Evolutionary conservation across 1,140 invertebrate genomes (phyloP).

Genomic region (Drosophila insularis): DNA sequence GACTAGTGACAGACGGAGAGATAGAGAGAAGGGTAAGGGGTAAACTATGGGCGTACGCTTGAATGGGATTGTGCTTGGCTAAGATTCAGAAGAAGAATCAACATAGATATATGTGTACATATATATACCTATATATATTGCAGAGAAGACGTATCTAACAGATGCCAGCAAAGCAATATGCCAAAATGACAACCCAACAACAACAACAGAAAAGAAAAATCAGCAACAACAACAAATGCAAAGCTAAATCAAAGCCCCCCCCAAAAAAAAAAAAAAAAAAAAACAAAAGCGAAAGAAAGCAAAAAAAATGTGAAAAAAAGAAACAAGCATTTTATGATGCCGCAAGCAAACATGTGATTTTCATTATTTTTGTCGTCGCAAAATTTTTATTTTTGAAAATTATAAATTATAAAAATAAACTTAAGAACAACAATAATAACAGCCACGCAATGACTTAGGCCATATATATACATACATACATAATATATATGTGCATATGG

Average conservation of each 20-base stretch:
- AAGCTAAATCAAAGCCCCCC: not conserved
- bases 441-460: constrained; percentile 19
- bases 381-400: constrained; percentile 78
- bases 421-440: constrained; percentile 19
- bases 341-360: constrained; percentile 80
- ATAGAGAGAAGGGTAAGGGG: no score
- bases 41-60: constrained; percentile 30
- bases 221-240: constrained; percentile 19
- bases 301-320: constrained; percentile 12
- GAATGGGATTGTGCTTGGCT: constrained; percentile 43
- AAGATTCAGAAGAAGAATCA: constrained; percentile 9
- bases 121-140: not conserved
- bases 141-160: constrained; percentile 17
- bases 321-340: constrained; percentile 66
- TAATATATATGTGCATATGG: not conserved
- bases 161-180: constrained; percentile 72
- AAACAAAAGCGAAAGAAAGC: no score
- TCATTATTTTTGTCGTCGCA: constrained; percentile 78
- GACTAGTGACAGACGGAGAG: no score
- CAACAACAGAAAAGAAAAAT: constrained; percentile 14
- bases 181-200: constrained; percentile 59
- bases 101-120: constrained; percentile 35
- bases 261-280: constrained; percentile 1
- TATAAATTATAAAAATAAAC: constrained; percentile 78
- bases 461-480: not conserved